Evolutionary conservation across 2,888 invertebrate genomes (phyloP), one percentile per base, ranked within the genome.

Genomic region (Volucella zonaria): DNA sequence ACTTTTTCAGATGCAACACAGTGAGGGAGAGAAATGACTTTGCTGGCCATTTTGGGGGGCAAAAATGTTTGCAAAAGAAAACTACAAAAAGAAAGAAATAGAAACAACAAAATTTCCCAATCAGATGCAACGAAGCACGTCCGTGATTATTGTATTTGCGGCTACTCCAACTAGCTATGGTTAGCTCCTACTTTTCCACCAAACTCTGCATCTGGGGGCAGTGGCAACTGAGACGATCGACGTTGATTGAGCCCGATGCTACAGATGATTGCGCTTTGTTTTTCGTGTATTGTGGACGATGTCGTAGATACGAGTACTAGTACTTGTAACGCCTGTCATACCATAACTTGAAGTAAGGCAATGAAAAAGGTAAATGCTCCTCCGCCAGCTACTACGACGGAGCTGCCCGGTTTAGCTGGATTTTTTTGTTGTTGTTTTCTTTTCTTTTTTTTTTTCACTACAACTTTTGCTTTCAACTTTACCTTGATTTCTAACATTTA

Each of bases 221-320:
- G 31, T 15, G 15, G 61, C 40, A 18, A 51, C 56, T 40, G 64
- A 58, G 73, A 52, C 49, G 64, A 52, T 42, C 6, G 64, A 45
- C n/a, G 31, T 40, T 70, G 58, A 79, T 64, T 51, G 59, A 51
- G 52, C 59, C 51, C 70, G 71, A 67, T 70, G 73, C 81, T 76
- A 73, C 62, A 71, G 73, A 66, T 85, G 80, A 85, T 85, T 85
- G 71, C n/a, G 64, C 68, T 70, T 81, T 81, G 73, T 81, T 67
- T 61, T 23, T 2, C 2, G 18, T 23, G 18, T 6, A 31, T 31
- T 31, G 31, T 31, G 31, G 31, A 31, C 31, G 31, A 31, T 31
- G 6, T 6, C 3, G 31, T 31, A 31, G 6, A 31, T 31, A 31
- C 56, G 54, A 45, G 40, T 66, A 31, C 56, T 59, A 45, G 40